phyloP scores from a whole-genome alignment of 2,888 invertebrate genomes.

The Silvanus unidentatus region DNA sequence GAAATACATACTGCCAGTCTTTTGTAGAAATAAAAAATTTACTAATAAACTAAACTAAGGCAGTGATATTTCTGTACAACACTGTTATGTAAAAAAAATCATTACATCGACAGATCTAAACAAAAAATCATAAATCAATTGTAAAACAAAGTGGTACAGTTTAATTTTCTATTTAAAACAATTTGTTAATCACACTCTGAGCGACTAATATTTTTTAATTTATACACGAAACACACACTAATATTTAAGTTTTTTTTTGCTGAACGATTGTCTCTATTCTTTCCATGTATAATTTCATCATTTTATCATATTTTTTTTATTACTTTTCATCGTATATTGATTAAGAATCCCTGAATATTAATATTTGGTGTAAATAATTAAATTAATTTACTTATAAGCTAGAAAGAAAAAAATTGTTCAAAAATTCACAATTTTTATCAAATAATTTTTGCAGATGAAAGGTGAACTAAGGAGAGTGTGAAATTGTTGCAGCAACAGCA shows the following conservation, averaged over 20 bases:
- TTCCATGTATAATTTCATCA: constrained; percentile 15
- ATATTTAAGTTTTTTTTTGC: constrained; percentile 25
- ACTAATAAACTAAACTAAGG: constrained; percentile 29
- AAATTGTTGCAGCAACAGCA: not conserved
- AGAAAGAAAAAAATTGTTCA: not conserved
- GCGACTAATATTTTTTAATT: constrained; percentile 36
- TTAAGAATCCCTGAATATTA: constrained; percentile 45
- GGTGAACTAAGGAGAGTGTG: not conserved
- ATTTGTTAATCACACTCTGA: constrained; percentile 38
- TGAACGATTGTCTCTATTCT: constrained; percentile 33
- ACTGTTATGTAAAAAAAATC: constrained; percentile 18
- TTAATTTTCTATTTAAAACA: constrained; percentile 3
- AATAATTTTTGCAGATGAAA: not conserved
- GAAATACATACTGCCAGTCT: constrained; percentile 30
- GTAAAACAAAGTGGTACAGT: too few species aligned
- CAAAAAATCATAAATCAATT: too few species aligned
- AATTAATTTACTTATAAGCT: constrained; percentile 16
- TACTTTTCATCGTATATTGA: constrained; percentile 28
- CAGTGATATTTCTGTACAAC: constrained; percentile 33
- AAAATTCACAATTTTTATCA: not conserved
- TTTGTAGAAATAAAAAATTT: constrained; percentile 32
- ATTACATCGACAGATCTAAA: constrained; percentile 33
- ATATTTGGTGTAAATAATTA: constrained; percentile 42
- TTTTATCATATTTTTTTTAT: not conserved
- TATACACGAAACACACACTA: constrained; percentile 40